Evolutionary conservation across 2,797 vertebrate species (phyloP), one percentile per base, ranked within the genome.

Genomic region (Sebastes cheni): DNA sequence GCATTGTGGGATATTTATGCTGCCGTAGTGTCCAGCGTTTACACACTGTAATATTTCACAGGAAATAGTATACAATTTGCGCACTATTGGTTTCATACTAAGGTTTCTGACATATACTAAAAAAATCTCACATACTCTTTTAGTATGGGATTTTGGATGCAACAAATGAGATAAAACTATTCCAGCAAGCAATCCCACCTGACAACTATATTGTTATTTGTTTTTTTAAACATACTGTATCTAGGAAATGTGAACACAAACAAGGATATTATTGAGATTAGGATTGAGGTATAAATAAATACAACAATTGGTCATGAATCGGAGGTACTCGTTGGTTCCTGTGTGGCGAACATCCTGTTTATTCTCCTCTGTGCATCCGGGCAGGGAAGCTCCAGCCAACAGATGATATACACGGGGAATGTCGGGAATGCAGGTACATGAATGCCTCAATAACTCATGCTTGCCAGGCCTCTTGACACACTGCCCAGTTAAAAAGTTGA

Each of bases 291-390:
- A 80, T 85, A 80, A 91, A 92, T 86, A 90, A 83, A 77, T 39
- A 54, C 72, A 68, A 88, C 72, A 85, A 85, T 79, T 58, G 68
- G 60, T 88, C 60, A 83, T 84, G 84, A 89, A 91, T 92, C 81
- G 39, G 66, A 85, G 55, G 55, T 62, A 80, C 84, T 76, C 52
- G 16, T 85, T 85, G 65, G 74, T 82, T 86, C 77, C 81, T 74
- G 62, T 59, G 72, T 71, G 55, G 79, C n/a, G 70, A 86, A 93
- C 92, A 91, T 95, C 95, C 95, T 95, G 95, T 94, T 95, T 94
- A 85, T 86, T 89, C 83, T 83, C 66, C 84, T 81, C 59, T 6
- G 60, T 84, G 65, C 20, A 11, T 90, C 80, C 67, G 46, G 67
- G 77, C 83, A 84, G 75, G 91, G 91, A 90, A 90, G 80, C 85